A percentile compares a stretch with the other conserved stretches of the same genome.
These are phyloP conservation scores for Oikopleura vanhoeffeni DNA, from an alignment of 23 tunicate genomes.

Conservation along the genomic window DNA sequence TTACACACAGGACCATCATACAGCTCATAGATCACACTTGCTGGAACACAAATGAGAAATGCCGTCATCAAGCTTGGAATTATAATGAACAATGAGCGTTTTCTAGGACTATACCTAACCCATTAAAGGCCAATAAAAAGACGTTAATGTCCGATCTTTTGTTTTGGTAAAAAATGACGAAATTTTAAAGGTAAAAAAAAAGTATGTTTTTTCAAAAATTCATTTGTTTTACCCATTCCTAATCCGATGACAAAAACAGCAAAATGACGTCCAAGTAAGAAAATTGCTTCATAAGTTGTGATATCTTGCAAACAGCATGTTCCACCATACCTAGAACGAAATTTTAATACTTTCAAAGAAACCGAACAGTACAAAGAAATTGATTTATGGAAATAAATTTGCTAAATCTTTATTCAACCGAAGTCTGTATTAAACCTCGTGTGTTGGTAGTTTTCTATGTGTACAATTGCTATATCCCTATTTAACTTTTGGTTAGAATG, in stretches of 20 bases:
- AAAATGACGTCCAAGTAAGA: not conserved
- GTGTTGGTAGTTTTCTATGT: too few species aligned
- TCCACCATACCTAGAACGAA: too few species aligned
- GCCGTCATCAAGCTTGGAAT: not conserved
- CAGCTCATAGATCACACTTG: not conserved
- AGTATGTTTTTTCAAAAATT: too few species aligned
- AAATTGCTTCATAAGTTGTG: not conserved
- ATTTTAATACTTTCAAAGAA: too few species aligned
- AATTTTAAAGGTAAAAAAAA: not conserved
- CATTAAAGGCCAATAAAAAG: not conserved
- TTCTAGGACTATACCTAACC: not conserved
- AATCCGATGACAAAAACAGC: not conserved
- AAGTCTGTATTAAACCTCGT: too few species aligned
- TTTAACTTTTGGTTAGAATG: too few species aligned
- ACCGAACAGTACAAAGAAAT: too few species aligned
- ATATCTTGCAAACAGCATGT: not conserved
- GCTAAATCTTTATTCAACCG: too few species aligned
- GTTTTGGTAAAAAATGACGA: not conserved
- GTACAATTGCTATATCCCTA: too few species aligned
- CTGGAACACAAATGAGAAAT: not conserved
- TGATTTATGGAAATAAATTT: too few species aligned
- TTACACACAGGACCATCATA: not conserved
- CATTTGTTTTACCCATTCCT: too few species aligned
- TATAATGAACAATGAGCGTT: not conserved
- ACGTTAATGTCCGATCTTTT: not conserved